phyloP scores from a whole-genome alignment of 53 echinoderm and acorn worm genomes.

The Mesocentrotus franciscanus region DNA sequence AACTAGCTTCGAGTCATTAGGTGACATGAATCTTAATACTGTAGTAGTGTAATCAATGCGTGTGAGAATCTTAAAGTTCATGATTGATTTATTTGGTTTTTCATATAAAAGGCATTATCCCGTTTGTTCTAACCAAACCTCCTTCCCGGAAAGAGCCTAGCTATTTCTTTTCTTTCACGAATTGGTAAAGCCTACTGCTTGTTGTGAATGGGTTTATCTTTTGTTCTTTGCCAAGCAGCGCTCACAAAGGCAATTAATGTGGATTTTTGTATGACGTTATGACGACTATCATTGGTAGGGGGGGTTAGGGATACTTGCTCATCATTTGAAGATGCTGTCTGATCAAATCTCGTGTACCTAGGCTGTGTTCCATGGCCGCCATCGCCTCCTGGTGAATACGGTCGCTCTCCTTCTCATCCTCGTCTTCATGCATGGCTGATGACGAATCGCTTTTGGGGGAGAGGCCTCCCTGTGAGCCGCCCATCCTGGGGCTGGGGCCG shows the following conservation, averaged over 20 bases:
- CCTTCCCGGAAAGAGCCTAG: background rate
- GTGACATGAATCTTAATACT: conserved; percentile 2
- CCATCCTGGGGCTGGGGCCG: conserved; percentile 73
- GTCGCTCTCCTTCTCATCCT: conserved; percentile 80
- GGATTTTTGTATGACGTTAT: conserved; percentile 29
- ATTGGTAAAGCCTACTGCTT: background rate
- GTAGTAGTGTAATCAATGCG: background rate
- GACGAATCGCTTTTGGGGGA: conserved; percentile 74
- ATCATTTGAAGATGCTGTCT: conserved; percentile 75
- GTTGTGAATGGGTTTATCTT: background rate
- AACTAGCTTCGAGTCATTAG: background rate
- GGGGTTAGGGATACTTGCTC: conserved; percentile 60
- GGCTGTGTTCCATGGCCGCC: conserved; percentile 92
- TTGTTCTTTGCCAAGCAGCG: background rate
- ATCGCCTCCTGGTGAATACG: conserved; percentile 81
- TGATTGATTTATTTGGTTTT: background rate
- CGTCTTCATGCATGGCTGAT: conserved; percentile 62
- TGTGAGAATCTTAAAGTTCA: background rate
- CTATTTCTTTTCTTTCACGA: background rate
- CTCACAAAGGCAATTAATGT: background rate
- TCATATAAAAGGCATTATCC: background rate
- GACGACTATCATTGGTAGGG: background rate
- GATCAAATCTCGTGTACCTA: conserved; percentile 84
- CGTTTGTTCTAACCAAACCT: background rate
- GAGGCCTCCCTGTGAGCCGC: conserved; percentile 69